A percentile compares a stretch with the other conserved stretches of the same genome.
These are phyloP conservation scores for Gracilinanus agilis DNA, from an alignment of 2,113 vertebrate genomes.

Conservation along the genomic window DNA sequence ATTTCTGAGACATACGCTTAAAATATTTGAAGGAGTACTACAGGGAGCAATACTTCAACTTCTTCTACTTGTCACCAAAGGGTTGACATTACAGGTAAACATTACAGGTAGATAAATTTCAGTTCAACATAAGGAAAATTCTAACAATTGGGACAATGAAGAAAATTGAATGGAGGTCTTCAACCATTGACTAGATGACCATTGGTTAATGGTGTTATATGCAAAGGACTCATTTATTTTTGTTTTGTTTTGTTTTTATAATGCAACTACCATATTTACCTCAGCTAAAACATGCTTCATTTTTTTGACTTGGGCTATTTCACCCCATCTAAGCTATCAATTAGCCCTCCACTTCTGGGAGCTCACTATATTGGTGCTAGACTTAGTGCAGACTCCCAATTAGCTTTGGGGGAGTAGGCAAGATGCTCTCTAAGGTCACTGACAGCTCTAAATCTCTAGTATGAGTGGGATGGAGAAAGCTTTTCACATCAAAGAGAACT, in stretches of 20 bases:
- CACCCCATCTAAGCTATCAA: background rate
- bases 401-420: background rate
- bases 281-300: background rate
- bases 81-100: too few relatives aligned
- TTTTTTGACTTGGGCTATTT: background rate
- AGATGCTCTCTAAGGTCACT: background rate
- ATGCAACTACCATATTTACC: background rate
- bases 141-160: background rate
- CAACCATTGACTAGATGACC: background rate
- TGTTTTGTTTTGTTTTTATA: background rate
- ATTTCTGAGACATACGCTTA: too few relatives aligned
- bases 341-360: background rate
- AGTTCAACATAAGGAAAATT: too few relatives aligned
- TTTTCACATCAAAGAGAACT: conserved; percentile 44
- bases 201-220: background rate
- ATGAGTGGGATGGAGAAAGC: background rate
- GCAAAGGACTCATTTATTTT: background rate
- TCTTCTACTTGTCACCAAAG: too few relatives aligned
- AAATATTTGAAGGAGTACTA: too few relatives aligned
- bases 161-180: background rate
- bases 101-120: background rate
- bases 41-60: too few relatives aligned
- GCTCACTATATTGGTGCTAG: background rate
- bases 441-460: background rate
- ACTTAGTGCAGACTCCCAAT: background rate